A percentile compares a stretch with the other conserved stretches of the same genome.
Evolutionary conservation across 1,140 invertebrate genomes (phyloP).

Genomic region (Uloborus diversus): DNA sequence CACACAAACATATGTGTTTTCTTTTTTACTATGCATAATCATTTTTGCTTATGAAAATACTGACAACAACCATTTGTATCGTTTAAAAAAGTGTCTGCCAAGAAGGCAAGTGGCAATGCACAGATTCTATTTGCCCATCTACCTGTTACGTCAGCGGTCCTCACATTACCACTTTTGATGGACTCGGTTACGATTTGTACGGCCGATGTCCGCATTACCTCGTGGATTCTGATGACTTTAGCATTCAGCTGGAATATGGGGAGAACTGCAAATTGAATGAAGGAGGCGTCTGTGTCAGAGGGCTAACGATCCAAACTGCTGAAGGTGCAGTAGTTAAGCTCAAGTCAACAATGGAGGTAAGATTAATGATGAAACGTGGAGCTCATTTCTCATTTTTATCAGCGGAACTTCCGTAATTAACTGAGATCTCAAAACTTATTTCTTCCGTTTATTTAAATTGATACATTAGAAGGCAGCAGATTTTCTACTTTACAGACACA

Average conservation of each 20-base stretch:
- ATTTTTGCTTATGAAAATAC: too few species aligned
- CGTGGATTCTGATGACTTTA: constrained; percentile 66
- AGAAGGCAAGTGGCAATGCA: constrained; percentile 81
- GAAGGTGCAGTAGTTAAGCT: constrained; percentile 72
- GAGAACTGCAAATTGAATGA: constrained; percentile 75
- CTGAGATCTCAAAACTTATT: too few species aligned
- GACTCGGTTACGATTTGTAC: constrained; percentile 67
- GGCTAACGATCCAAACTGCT: constrained; percentile 72
- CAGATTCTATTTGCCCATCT: constrained; percentile 75
- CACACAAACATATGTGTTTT: too few species aligned
- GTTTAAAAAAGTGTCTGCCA: constrained; percentile 76
- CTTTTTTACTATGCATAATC: too few species aligned
- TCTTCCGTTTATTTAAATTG: too few species aligned
- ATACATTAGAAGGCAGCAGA: too few species aligned
- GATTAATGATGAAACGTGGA: too few species aligned
- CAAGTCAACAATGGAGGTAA: constrained; percentile 76
- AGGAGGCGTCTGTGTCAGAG: constrained; percentile 82
- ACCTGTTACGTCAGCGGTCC: constrained; percentile 81
- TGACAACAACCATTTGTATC: too few species aligned
- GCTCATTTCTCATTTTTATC: too few species aligned
- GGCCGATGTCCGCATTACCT: constrained; percentile 66
- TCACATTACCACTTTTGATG: constrained; percentile 88
- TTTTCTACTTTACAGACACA: too few species aligned
- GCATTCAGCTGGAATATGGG: constrained; percentile 82
- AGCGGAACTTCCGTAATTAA: too few species aligned